phyloP scores from a whole-genome alignment of 1,140 invertebrate species.

The Nymphalis io region DNA sequence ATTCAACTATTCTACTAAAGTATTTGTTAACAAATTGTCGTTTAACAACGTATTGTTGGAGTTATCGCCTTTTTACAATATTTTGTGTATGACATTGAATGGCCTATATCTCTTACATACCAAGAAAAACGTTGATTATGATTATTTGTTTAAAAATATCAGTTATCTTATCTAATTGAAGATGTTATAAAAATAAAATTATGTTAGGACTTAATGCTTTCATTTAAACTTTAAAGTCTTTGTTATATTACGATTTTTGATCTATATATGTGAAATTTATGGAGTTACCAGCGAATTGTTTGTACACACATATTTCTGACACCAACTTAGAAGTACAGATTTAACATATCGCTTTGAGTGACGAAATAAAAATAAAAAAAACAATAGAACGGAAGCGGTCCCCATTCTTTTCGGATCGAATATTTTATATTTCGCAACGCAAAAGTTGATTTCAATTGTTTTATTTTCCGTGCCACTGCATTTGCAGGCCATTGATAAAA shows the following conservation, averaged over 20 bases:
- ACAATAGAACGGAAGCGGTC: constrained; percentile 10
- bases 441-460: constrained; percentile 21
- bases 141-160: too few species aligned
- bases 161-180: too few species aligned
- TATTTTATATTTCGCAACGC: constrained; percentile 12
- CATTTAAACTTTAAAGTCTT: too few species aligned
- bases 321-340: too few species aligned
- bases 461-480: constrained; percentile 17
- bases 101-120: background rate
- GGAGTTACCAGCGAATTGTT: too few species aligned
- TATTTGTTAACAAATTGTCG: background rate
- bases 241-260: too few species aligned
- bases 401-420: background rate
- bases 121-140: background rate
- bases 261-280: too few species aligned
- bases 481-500: constrained; percentile 16
- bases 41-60: background rate
- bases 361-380: background rate
- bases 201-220: too few species aligned
- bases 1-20: background rate
- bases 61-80: background rate
- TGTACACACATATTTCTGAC: too few species aligned
- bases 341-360: background rate
- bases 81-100: background rate
- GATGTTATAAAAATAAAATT: too few species aligned